A percentile compares a stretch with the other conserved stretches of the same genome.
phyloP scores from a whole-genome alignment of 1,140 invertebrate genomes.

The Aphidius ervi region DNA sequence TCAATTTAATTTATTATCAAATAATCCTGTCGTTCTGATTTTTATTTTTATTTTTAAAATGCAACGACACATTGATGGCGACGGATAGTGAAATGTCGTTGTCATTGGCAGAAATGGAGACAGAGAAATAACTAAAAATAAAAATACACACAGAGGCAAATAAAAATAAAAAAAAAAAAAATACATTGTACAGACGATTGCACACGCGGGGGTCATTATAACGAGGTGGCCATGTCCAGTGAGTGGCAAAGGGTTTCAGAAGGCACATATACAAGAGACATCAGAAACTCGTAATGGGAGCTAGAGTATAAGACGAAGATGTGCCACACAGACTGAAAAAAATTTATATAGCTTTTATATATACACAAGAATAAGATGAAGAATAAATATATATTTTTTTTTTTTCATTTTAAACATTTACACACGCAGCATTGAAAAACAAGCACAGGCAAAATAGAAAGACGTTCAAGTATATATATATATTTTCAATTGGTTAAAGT shows the following conservation, averaged over 20 bases:
- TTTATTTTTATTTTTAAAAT: slow-evolving; percentile 17
- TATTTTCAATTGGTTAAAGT: not conserved
- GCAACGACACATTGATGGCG: slow-evolving; percentile 21
- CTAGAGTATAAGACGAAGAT: slow-evolving; percentile 1
- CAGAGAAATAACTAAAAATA: no score
- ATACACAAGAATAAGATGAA: slow-evolving; percentile 19
- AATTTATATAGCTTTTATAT: slow-evolving; percentile 12
- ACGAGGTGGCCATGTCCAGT: slow-evolving; percentile 31
- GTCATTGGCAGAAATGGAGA: slow-evolving; percentile 16
- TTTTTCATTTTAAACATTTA: slow-evolving; percentile 24
- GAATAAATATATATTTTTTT: slow-evolving; percentile 15
- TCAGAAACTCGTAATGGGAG: slow-evolving; percentile 19
- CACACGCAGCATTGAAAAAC: not conserved
- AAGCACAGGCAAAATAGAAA: not conserved
- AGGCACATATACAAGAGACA: not conserved
- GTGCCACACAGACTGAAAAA: slow-evolving; percentile 17
- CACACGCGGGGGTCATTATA: slow-evolving; percentile 38
- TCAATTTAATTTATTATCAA: slow-evolving; percentile 19
- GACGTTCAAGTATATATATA: not conserved
- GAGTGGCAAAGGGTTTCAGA: not conserved
- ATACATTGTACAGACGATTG: slow-evolving; percentile 5
- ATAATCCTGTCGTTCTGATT: slow-evolving; percentile 18
- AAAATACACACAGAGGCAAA: no score
- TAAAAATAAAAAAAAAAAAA: no score
- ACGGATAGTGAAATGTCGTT: slow-evolving; percentile 24